These are phyloP conservation scores for Scylla paramamosain DNA, from an alignment of 1,140 invertebrate genomes.

Conservation along the genomic window DNA sequence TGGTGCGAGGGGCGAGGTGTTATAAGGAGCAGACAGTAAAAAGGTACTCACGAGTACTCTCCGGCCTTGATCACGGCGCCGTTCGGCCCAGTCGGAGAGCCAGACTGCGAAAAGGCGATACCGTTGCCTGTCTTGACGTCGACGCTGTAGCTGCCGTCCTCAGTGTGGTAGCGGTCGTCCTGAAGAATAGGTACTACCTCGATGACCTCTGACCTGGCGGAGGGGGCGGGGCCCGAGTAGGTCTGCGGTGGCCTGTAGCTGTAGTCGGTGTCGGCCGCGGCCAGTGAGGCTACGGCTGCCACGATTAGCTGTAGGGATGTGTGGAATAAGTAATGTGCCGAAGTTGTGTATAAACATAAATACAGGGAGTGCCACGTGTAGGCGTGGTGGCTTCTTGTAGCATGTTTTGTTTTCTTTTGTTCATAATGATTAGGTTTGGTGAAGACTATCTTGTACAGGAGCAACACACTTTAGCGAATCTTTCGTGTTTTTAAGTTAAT, in stretches of 20 bases:
- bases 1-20: neutral
- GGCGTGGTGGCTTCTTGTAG: too few species aligned
- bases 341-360: too few species aligned
- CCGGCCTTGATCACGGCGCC: constrained; percentile 34
- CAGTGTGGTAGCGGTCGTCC: neutral
- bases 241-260: neutral
- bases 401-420: too few species aligned
- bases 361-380: too few species aligned
- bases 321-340: too few species aligned
- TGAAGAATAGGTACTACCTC: neutral
- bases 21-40: neutral
- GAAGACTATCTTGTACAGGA: too few species aligned
- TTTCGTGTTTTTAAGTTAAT: too few species aligned
- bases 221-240: neutral
- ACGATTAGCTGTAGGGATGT: constrained; percentile 17
- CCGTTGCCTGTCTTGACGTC: neutral
- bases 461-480: too few species aligned
- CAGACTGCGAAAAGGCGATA: neutral
- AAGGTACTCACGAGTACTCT: constrained; percentile 32
- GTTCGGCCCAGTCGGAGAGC: neutral
- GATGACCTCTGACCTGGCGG: neutral
- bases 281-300: constrained; percentile 26
- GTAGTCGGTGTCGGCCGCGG: constrained; percentile 27
- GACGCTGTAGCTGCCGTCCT: neutral
- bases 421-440: too few species aligned